Evolutionary conservation across 1,140 invertebrate species (phyloP).

Genomic region (Drosophila pandora): DNA sequence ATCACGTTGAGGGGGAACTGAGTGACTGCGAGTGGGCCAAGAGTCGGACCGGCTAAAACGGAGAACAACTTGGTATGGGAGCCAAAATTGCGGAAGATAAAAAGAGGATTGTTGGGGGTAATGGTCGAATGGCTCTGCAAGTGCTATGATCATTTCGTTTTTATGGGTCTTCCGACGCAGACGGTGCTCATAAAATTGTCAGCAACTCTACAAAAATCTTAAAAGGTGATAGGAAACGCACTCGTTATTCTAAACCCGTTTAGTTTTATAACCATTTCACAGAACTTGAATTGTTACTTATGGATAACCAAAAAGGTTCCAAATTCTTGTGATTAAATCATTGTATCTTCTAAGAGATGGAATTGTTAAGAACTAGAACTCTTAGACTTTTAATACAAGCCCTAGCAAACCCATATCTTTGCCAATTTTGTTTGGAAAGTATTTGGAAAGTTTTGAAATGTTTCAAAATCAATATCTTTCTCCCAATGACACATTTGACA

Average conservation of each 20-base stretch:
- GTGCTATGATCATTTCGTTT: background rate
- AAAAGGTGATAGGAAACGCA: background rate
- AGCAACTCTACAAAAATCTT: background rate
- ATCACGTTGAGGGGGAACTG: slow-evolving; percentile 33
- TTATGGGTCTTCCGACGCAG: slow-evolving; percentile 7
- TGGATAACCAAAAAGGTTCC: no score
- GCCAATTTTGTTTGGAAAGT: no score
- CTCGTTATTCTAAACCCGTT: slow-evolving; percentile 3
- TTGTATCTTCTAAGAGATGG: no score
- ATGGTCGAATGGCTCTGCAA: background rate
- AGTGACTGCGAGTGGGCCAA: slow-evolving; percentile 14
- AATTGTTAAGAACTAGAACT: no score
- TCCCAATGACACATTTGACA: slow-evolving; percentile 11
- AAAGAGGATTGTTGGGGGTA: slow-evolving; percentile 5
- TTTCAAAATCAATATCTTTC: background rate
- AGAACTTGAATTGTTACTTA: background rate
- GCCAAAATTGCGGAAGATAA: slow-evolving; percentile 32
- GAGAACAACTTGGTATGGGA: background rate
- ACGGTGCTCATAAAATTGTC: slow-evolving; percentile 6
- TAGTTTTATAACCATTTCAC: background rate
- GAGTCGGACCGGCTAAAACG: slow-evolving; percentile 5
- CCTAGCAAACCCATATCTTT: no score
- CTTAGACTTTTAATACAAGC: no score
- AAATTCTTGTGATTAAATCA: no score
- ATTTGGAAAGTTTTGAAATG: background rate